Conservation (phyloP, 2,888 invertebrate species). For the Gnatocerus cornutus region DNA sequence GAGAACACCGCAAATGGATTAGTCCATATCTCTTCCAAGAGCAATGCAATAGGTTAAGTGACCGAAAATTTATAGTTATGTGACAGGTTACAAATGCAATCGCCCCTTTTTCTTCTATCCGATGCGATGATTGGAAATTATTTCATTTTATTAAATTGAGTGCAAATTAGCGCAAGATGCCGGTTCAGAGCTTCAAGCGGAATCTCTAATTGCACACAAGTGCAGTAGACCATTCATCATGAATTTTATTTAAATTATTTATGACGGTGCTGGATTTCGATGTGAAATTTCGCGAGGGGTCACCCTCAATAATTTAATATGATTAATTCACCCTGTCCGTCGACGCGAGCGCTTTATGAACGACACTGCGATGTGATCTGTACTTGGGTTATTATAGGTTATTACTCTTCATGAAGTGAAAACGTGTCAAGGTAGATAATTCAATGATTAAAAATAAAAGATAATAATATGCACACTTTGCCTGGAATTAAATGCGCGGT, state of each 20-base stretch:
- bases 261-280: not conserved
- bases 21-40: constrained; percentile 55
- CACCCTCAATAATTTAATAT: constrained; percentile 23
- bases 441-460: not conserved
- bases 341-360: constrained; percentile 18
- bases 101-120: constrained; percentile 29
- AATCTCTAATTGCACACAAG: constrained; percentile 24
- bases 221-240: constrained; percentile 19
- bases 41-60: constrained; percentile 48
- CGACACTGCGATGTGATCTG: constrained; percentile 21
- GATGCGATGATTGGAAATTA: constrained; percentile 25
- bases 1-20: constrained; percentile 56
- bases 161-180: constrained; percentile 17
- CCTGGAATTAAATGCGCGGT: too few relatives aligned
- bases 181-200: not conserved
- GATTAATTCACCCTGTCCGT: constrained; percentile 31
- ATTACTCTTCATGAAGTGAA: constrained; percentile 28
- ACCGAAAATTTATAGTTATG: constrained; percentile 45
- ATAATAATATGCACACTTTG: not conserved
- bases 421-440: constrained; percentile 12
- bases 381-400: constrained; percentile 22
- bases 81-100: constrained; percentile 45
- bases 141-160: constrained; percentile 11
- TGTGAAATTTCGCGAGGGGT: constrained; percentile 17
- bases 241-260: constrained; percentile 24